Evolutionary conservation across 2,797 vertebrate species (phyloP), one percentile per base, ranked within the genome.

Genomic region (Mareca strepera): DNA sequence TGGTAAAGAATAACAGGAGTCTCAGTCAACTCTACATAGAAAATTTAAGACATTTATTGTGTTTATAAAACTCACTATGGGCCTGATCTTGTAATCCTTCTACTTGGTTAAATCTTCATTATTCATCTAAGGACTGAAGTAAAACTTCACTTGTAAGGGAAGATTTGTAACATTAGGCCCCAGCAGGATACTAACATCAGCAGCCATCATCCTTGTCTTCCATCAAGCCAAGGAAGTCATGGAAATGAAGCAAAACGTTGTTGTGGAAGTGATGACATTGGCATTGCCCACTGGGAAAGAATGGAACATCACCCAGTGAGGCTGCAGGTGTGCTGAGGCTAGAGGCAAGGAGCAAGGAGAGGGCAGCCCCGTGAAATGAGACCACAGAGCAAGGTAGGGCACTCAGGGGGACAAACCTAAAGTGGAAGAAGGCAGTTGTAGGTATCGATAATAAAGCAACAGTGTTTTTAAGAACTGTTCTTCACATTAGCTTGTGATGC

Each of bases 101-200:
- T 85, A 41, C 68, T 93, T 85, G 33, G 78, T 90, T 90, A 94
- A 80, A 90, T 85, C 74, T 80, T 91, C 95, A 68, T 96, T 93
- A 85, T 92, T 94, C 81, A 85, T 82, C 75, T 86, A 67, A 88
- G 72, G 68, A 35, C 78, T 77, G 7, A 82, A 89, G 48, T 48
- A 8, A 74, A 58, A 75, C 1, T 2, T 64, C 59, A 64, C 1
- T 1, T 46, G 23, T 62, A 55, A 80, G 53, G 58, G 50, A 79
- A 74, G 52, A 52, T 89, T 87, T 89, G 77, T 77, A 91, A 84
- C 81, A 48, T 55, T 46, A 72, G 53, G 37, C 35, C 60, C 69
- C 2, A 2, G 28, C 56, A 75, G 82, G 72, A 84, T 25, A 63
- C 79, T 93, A 78, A 89, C 46, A 68, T 87, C 77, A 89, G 55